Evolutionary conservation across 2,797 vertebrate genomes (phyloP), one percentile per base, ranked within the genome.

Genomic region (Aphelocoma californica): DNA sequence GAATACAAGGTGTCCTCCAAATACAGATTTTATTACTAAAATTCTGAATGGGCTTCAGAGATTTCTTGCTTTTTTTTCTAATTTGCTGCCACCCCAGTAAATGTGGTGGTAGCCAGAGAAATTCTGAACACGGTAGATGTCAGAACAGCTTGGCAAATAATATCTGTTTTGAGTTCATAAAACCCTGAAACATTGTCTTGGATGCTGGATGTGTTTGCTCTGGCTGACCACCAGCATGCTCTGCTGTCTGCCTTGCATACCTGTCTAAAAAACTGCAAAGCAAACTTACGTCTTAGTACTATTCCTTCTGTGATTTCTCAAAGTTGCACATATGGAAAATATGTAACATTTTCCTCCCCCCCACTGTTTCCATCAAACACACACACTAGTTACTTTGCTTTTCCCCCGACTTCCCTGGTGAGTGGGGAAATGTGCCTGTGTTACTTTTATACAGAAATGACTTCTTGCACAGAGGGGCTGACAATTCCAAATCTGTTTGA

Each of bases 281-380:
- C 32, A 42, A 80, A 44, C 2, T 87, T 67, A 23, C 7, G 6
- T 75, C 28, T 61, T 45, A 17, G 3, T 62, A 31, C 65, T 69
- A 1, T 61, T 89, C 24, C 32, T 87, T 87, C 65, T 74, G 62
- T 91, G 78, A 53, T 57, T 96, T 95, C 91, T 86, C 53, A 8
- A 38, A 86, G 88, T 95, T 88, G 51, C 60, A 66, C 58, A 28
- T 83, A 50, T 32, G 83, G 74, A 95, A 90, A 94, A 95, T 92
- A 60, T 17, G 47, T 94, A 77, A 65, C n/a, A 25, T 64, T 81
- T 72, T 86, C 42, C 23, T 21, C 6, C 48, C 34, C 64, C 19
- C 5, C 9, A 4, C 62, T 75, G 67, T 88, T 96, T 94, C 94
- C 89, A 6, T 90, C 74, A 83, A 70, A 50, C 11, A 18, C 17